Conservation (phyloP, 2,113 vertebrate genomes). For the Myotis davidii region DNA sequence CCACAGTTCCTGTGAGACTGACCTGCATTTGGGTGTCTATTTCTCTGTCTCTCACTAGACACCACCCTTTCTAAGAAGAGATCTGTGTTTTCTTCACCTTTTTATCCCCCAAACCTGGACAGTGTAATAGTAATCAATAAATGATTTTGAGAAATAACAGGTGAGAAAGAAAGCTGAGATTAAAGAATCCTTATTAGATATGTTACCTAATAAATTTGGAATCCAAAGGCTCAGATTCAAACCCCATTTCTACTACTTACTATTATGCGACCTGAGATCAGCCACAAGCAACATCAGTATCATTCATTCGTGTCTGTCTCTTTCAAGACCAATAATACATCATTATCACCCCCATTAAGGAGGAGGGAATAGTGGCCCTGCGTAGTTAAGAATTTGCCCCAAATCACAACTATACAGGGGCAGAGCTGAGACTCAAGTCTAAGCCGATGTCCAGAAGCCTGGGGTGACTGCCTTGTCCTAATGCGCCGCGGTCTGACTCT, state of each 20-base stretch:
- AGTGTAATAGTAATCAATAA: neutral
- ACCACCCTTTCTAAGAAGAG: neutral
- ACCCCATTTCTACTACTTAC: neutral
- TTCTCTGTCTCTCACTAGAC: neutral
- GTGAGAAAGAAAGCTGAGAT: neutral
- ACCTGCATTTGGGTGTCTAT: neutral
- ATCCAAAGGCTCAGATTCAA: conserved; percentile 14
- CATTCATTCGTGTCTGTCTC: neutral
- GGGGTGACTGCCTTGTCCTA: neutral
- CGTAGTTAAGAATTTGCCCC: neutral
- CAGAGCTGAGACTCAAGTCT: neutral
- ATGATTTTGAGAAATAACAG: neutral
- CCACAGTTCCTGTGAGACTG: neutral
- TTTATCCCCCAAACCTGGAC: neutral
- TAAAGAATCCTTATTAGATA: neutral
- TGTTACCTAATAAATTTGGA: neutral
- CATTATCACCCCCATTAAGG: neutral
- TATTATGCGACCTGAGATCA: neutral
- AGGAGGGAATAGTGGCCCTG: neutral
- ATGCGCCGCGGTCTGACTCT: neutral
- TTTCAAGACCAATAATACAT: neutral
- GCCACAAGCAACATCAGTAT: neutral
- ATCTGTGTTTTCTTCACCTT: neutral
- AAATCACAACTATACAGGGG: neutral
- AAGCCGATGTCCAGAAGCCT: neutral